Conservation (phyloP, 35 echinoderm and acorn worm genomes). For the Stichopus chloronotus region DNA sequence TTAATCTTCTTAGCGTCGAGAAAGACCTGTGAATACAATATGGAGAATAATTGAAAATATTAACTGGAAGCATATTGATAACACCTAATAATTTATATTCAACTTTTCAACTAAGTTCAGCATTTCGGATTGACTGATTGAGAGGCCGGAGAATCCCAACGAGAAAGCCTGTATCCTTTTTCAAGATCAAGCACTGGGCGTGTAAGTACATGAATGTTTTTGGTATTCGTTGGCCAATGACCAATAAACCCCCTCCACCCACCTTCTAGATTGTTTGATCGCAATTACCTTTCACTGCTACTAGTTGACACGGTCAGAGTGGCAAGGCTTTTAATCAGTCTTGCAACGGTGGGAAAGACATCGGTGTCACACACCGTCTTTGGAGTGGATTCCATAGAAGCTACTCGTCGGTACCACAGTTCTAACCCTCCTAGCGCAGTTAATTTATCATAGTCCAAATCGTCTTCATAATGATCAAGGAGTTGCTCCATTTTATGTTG, state of each 20-base stretch:
- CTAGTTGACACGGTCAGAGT: conserved; percentile 23
- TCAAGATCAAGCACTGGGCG: not conserved
- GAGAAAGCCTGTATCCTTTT: not conserved
- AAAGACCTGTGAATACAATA: conserved; percentile 52
- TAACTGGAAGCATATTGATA: conserved; percentile 6
- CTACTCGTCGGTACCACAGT: no score
- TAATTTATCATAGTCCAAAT: conserved; percentile 21
- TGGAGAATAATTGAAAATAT: conserved; percentile 6
- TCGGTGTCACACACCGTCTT: conserved; percentile 40
- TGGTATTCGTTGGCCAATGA: not conserved
- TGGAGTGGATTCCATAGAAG: not conserved
- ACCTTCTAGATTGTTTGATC: not conserved
- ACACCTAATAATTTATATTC: not conserved
- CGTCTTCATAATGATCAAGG: conserved; percentile 20
- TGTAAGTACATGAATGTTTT: conserved; percentile 14
- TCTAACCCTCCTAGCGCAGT: not conserved
- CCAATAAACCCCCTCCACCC: not conserved
- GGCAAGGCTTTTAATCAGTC: conserved; percentile 6
- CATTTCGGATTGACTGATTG: not conserved
- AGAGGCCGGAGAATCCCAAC: not conserved
- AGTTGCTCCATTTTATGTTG: conserved; percentile 36
- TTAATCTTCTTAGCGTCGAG: conserved; percentile 31
- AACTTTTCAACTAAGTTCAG: not conserved
- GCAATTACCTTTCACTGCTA: conserved; percentile 28
- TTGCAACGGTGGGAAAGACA: conserved; percentile 11